A percentile compares a stretch with the other conserved stretches of the same genome.
Evolutionary conservation across 2,888 invertebrate genomes (phyloP).

Genomic region (Brachypalpus laphriformis): DNA sequence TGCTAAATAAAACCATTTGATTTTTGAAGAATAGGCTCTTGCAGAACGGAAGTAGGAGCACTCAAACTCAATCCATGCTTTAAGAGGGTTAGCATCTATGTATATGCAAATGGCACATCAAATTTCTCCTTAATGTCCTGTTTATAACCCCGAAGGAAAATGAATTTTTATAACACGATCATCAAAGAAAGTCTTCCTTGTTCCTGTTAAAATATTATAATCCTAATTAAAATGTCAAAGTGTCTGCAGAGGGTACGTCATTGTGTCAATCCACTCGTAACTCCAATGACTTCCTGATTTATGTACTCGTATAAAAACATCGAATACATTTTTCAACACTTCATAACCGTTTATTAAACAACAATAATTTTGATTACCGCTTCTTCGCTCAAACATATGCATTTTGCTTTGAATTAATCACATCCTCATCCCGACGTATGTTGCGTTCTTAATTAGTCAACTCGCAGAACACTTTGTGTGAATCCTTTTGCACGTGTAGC

Average conservation of each 20-base stretch:
- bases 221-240: conserved; percentile 22
- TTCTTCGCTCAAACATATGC: neutral
- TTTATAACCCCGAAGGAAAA: neutral
- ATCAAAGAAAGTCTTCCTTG: conserved; percentile 3
- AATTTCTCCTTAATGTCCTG: neutral
- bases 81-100: neutral
- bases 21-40: neutral
- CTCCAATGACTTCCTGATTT: conserved; percentile 31
- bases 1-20: neutral
- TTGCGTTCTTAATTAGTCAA: conserved; percentile 42
- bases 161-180: neutral
- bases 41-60: neutral
- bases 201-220: neutral
- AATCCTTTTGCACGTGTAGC: conserved; percentile 20
- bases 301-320: conserved; percentile 22
- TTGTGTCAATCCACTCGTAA: neutral
- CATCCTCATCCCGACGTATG: conserved; percentile 11
- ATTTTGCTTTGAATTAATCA: conserved; percentile 22
- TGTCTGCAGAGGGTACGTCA: neutral
- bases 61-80: neutral
- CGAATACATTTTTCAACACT: neutral
- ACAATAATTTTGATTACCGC: conserved; percentile 26
- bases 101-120: neutral
- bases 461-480: conserved; percentile 15
- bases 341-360: conserved; percentile 7